Evolutionary conservation across 2,797 vertebrate species (phyloP), one percentile per base, ranked within the genome.

Genomic region (Capromys pilorides): DNA sequence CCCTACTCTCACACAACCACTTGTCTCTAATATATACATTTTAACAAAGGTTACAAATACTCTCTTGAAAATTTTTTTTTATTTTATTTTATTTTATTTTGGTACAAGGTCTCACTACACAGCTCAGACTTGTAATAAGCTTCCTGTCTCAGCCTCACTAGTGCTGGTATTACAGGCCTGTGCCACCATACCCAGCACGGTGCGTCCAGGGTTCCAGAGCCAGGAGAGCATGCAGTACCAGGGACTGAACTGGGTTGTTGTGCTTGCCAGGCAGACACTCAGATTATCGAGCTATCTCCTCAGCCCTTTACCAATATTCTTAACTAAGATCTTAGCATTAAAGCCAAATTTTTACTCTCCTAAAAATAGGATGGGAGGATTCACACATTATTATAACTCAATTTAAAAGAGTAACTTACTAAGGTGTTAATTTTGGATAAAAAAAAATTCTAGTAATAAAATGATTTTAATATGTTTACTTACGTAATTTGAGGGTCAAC

Each of bases 391-490:
- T 19, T 16, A 41, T 86, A 90, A 88, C 41, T 93, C 7, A 24
- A 57, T 71, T 94, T 64, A 89, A 92, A 33, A 88, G 4, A 79
- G 36, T 62, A 92, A 71, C 26, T 94, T 54, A 57, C 26, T 54
- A 33, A 90, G n/a, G n/a, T 73, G 80, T 84, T 73, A 89, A 59
- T 92, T 88, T 77, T 66, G 28, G 28, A 81, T 82, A 81, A 88
- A 75, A 79, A 2, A 92, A 93, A 85, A 78, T 85, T 59, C 62
- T 85, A 96, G 18, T 41, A 92, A 5, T 31, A 95, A 89, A 96
- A 90, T 82, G 33, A 92, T 66, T 81, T 90, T 92, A 80, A 80
- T 1, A 28, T 28, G 24, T 57, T 90, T 93, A 90, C 13, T 89
- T 93, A 66, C 57, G 57, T 86, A 62, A 77, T 73, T 59, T 86